Conservation (phyloP, 2,888 invertebrate species). For the Craniophora ligustri region DNA sequence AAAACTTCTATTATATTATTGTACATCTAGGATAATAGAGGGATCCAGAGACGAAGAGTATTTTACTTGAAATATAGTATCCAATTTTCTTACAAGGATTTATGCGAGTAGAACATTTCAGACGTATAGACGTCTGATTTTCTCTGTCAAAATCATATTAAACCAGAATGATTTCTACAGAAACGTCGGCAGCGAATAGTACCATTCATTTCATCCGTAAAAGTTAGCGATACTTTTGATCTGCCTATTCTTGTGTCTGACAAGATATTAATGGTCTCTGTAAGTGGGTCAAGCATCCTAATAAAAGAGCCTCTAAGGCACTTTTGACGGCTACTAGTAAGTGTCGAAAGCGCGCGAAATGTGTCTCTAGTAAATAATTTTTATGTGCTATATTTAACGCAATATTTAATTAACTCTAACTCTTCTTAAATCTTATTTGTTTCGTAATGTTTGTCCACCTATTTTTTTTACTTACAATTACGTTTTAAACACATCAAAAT, state of each 20-base stretch:
- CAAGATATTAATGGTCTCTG: slow-evolving; percentile 48
- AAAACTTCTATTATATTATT: neutral
- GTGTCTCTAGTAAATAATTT: no score
- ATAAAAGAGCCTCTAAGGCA: slow-evolving; percentile 27
- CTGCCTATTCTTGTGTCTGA: slow-evolving; percentile 44
- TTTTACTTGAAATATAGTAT: neutral
- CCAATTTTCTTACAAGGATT: slow-evolving; percentile 4
- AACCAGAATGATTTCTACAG: neutral
- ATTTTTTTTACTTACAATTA: no score
- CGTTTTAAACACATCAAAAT: neutral
- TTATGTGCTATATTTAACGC: no score
- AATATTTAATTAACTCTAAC: no score
- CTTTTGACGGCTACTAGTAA: slow-evolving; percentile 13
- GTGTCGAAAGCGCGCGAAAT: slow-evolving; percentile 8
- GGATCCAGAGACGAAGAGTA: neutral
- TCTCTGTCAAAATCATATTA: neutral
- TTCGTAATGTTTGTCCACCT: no score
- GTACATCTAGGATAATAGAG: neutral
- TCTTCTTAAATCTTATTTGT: no score
- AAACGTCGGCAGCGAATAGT: slow-evolving; percentile 17
- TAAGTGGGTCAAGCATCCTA: slow-evolving; percentile 47
- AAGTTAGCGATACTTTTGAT: slow-evolving; percentile 25
- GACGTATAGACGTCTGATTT: neutral
- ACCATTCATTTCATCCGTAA: slow-evolving; percentile 3
- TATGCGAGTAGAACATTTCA: slow-evolving; percentile 1